Conservation (phyloP, 37 sponge, comb jelly and placozoan species). For the Chondrilla cf. caribensis region DNA sequence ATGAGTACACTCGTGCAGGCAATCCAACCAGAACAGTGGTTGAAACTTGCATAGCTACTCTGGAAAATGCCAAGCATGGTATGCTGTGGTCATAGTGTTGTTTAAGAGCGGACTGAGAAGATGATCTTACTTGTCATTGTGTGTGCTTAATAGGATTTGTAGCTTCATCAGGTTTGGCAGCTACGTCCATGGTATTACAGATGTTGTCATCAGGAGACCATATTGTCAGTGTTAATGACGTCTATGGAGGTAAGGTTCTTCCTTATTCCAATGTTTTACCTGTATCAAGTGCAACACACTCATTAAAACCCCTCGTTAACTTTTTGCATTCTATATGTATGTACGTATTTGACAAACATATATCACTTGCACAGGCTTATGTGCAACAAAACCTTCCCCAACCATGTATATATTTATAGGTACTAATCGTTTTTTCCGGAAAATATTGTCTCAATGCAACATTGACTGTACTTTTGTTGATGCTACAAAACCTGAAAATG, state of each 20-base stretch:
- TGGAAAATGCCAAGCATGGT: constrained; percentile 88
- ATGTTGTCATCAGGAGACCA: constrained; percentile 84
- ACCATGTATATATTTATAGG: constrained; percentile 43
- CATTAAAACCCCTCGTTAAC: too few species aligned
- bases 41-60: constrained; percentile 75
- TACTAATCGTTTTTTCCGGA: constrained; percentile 79
- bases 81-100: too few species aligned
- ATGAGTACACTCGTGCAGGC: constrained; percentile 85
- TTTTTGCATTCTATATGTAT: too few species aligned
- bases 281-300: too few species aligned
- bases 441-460: constrained; percentile 65
- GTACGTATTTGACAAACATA: background rate
- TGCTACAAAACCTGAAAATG: constrained; percentile 55
- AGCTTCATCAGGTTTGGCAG: constrained; percentile 83
- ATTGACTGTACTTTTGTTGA: constrained; percentile 71
- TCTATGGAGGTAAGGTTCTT: constrained; percentile 79
- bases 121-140: too few species aligned
- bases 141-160: constrained; percentile 47
- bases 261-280: too few species aligned
- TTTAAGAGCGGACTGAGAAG: too few species aligned
- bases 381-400: background rate
- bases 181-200: constrained; percentile 61
- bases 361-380: background rate
- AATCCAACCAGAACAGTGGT: constrained; percentile 92
- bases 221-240: constrained; percentile 77